Evolutionary conservation across 92 coral and sea anemone species (phyloP).

Genomic region (Montipora capitata): DNA sequence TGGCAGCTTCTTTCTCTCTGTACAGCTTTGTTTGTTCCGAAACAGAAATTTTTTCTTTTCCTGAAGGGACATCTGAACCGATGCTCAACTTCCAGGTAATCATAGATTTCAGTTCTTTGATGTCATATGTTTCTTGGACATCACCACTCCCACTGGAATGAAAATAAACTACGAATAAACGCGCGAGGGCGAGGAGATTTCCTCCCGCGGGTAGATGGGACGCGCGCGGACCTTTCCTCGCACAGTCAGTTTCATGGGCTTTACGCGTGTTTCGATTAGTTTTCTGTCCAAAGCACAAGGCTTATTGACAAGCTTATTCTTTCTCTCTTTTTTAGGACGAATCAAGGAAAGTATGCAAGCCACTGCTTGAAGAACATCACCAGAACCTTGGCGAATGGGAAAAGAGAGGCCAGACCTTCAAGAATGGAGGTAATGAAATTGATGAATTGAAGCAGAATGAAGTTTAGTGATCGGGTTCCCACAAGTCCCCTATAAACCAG

Average conservation of each 20-base stretch:
- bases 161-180: too few species aligned
- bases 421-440: constrained; percentile 85
- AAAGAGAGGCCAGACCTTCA: constrained; percentile 96
- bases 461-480: too few species aligned
- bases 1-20: constrained; percentile 97
- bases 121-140: too few species aligned
- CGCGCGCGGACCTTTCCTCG: too few species aligned
- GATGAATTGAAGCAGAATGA: neutral
- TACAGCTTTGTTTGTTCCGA: constrained; percentile 92
- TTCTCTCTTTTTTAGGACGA: constrained; percentile 54
- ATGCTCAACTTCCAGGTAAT: constrained; percentile 78
- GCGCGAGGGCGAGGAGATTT: too few species aligned
- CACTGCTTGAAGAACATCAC: constrained; percentile 89
- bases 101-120: neutral
- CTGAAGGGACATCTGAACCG: constrained; percentile 88
- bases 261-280: too few species aligned
- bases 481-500: too few species aligned
- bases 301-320: neutral
- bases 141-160: too few species aligned
- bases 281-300: neutral
- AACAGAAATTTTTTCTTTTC: constrained; percentile 86
- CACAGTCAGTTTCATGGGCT: too few species aligned
- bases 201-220: too few species aligned
- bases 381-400: constrained; percentile 90
- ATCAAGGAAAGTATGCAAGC: constrained; percentile 89